Percentiles rank a stretch among this genome's conserved stretches.
phyloP scores from a whole-genome alignment of 2,888 invertebrate species.

The Portevinia maculata region DNA sequence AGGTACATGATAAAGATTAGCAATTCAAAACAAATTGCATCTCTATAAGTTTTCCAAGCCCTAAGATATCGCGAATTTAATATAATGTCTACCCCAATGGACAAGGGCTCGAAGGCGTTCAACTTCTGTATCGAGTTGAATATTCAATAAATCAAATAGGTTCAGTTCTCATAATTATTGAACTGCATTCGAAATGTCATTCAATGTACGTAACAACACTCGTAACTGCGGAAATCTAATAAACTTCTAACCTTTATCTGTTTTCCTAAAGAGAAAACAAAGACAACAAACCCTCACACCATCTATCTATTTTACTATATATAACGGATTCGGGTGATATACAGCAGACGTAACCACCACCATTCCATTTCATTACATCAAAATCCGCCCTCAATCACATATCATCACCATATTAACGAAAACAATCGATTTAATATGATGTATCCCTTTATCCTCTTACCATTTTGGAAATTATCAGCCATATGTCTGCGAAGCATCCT shows the following conservation, averaged over 20 bases:
- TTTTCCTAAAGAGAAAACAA: not conserved
- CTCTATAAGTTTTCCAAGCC: no score
- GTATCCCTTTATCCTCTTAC: slow-evolving; percentile 7
- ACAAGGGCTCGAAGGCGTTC: no score
- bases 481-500: slow-evolving; percentile 90
- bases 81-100: no score
- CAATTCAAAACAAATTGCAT: no score
- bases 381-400: not conserved
- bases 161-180: not conserved
- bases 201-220: slow-evolving; percentile 11
- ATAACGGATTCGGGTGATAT: not conserved
- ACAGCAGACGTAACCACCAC: not conserved
- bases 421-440: slow-evolving; percentile 51
- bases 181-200: not conserved
- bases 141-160: not conserved
- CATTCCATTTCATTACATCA: slow-evolving; percentile 20
- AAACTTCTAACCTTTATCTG: not conserved
- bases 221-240: not conserved
- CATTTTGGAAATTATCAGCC: slow-evolving; percentile 84
- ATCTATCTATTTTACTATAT: not conserved
- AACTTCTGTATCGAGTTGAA: no score
- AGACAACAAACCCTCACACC: not conserved
- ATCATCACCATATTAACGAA: slow-evolving; percentile 11
- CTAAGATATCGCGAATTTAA: no score
- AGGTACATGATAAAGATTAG: no score